A percentile compares a stretch with the other conserved stretches of the same genome.
These are phyloP conservation scores for Amphipyra berbera DNA, from an alignment of 2,888 invertebrate genomes.

Conservation along the genomic window DNA sequence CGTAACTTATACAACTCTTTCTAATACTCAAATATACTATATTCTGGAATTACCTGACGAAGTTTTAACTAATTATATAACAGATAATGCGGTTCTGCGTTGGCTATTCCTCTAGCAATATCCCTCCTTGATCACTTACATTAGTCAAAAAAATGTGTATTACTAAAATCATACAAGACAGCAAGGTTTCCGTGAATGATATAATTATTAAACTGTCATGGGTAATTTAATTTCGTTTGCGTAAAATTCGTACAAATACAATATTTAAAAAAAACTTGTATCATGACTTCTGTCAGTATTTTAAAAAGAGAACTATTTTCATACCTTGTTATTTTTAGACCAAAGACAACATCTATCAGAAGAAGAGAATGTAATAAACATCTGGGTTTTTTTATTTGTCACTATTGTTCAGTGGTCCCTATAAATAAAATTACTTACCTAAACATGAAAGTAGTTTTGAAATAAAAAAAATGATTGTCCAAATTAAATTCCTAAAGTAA, in stretches of 20 bases:
- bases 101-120: slow-evolving; percentile 18
- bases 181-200: background rate
- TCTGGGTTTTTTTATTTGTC: background rate
- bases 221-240: slow-evolving; percentile 11
- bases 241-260: slow-evolving; percentile 5
- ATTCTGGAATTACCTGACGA: slow-evolving; percentile 39
- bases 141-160: slow-evolving; percentile 10
- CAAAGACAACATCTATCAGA: slow-evolving; percentile 49
- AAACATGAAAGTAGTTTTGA: no score
- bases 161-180: background rate
- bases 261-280: slow-evolving; percentile 40
- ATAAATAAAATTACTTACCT: background rate
- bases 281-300: slow-evolving; percentile 52
- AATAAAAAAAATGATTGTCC: no score
- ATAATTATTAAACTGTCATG: slow-evolving; percentile 10
- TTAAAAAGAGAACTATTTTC: slow-evolving; percentile 55
- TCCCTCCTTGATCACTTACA: slow-evolving; percentile 24
- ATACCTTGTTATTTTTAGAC: slow-evolving; percentile 39
- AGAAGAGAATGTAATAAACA: background rate
- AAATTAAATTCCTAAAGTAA: no score
- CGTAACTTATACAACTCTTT: slow-evolving; percentile 8
- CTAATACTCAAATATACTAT: background rate
- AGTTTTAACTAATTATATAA: slow-evolving; percentile 42
- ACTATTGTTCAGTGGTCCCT: no score
- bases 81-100: slow-evolving; percentile 14